Evolutionary conservation across 2,797 vertebrate species (phyloP), one percentile per base, ranked within the genome.

Genomic region (Fratercula arctica): DNA sequence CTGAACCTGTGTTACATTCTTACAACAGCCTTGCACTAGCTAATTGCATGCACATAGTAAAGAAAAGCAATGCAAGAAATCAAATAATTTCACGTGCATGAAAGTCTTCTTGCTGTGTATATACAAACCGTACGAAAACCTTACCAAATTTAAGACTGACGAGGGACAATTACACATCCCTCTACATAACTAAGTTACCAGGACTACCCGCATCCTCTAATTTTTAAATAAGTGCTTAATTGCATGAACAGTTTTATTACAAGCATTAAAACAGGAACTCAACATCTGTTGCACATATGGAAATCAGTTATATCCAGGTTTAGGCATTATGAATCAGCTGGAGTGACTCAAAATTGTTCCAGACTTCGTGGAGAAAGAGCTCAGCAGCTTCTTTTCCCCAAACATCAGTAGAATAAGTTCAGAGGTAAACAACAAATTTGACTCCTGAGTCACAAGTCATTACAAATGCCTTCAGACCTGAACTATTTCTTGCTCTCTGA

Each of bases 241-340:
- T 74, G 93, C 92, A 83, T 2, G 5, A 76, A 24, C 48, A 72
- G 64, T 39, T 96, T 92, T 54, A 84, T 85, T 20, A 26, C 82
- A 73, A 53, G 75, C 78, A 64, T 11, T 78, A 57, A 75, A 79
- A 19, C 16, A 60, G 85, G 84, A 92, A 43, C 66, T 60, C 91
- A 81, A 68, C 94, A 95, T 70, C 89, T 94, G 90, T 1, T 89
- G 85, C 66, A 39, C 56, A 60, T 14, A 67, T 5, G 4, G 78
- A 56, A 67, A 67, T 23, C 23, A 18, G 68, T 26, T 33, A 16
- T 14, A 68, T 26, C 53, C 85, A 48, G 78, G n/a, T n/a, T 26
- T 7, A 92, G 79, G 82, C 72, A 59, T 5, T 33, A 73, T 90
- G 93, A 95, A 87, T 95, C 92, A 92, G 94, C 91, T 91, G 84